phyloP scores from a whole-genome alignment of 2,113 vertebrate genomes.

The Erpornis zantholeuca region DNA sequence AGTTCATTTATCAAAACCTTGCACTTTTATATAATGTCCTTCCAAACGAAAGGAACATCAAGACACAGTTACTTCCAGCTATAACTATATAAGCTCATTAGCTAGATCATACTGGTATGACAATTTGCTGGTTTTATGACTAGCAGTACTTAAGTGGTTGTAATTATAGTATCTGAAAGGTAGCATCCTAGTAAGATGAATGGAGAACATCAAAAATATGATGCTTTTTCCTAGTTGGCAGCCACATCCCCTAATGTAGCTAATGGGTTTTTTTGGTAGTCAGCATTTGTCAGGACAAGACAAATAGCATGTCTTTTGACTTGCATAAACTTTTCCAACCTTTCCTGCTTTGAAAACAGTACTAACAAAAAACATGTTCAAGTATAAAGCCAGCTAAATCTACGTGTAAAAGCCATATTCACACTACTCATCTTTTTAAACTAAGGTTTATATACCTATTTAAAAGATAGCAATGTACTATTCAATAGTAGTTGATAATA shows the following conservation, averaged over 20 bases:
- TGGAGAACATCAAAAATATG: slow-evolving; percentile 3
- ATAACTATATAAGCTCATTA: slow-evolving; percentile 19
- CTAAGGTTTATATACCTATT: neutral
- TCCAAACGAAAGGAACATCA: neutral
- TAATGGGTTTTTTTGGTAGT: slow-evolving; percentile 29
- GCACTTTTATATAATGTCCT: neutral
- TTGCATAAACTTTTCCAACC: slow-evolving; percentile 14
- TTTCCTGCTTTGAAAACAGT: neutral
- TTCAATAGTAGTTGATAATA: neutral
- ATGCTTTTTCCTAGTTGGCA: slow-evolving; percentile 17
- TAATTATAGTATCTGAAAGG: slow-evolving; percentile 52
- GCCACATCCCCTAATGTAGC: neutral
- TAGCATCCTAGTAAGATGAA: slow-evolving; percentile 45
- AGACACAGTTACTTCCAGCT: slow-evolving; percentile 7
- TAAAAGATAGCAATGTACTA: neutral
- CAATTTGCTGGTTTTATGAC: slow-evolving; percentile 18
- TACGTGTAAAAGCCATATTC: neutral
- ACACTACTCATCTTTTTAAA: neutral
- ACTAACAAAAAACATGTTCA: neutral
- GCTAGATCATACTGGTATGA: neutral
- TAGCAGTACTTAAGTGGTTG: slow-evolving; percentile 4
- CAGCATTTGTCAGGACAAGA: slow-evolving; percentile 37
- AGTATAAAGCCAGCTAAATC: neutral
- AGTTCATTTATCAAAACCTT: neutral
- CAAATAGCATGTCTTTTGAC: slow-evolving; percentile 5